Evolutionary conservation across 37 sponge, comb jelly and placozoan species (phyloP).

Genomic region (Ephydatia muelleri): DNA sequence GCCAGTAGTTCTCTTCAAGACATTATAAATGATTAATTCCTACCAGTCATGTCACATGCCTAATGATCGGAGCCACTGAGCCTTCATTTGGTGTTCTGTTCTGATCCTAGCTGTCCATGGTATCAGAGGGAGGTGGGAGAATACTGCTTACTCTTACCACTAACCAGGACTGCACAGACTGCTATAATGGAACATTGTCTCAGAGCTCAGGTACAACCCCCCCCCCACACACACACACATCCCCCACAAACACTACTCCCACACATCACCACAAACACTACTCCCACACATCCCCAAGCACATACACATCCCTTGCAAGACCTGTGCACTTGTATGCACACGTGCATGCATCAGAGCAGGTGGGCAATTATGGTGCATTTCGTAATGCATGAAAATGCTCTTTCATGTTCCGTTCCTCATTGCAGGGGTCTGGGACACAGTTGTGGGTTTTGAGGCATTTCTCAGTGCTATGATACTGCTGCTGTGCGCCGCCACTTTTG

Average conservation of each 20-base stretch:
- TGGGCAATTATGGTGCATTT: background rate
- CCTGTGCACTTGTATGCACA: background rate
- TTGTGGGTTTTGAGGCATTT: background rate
- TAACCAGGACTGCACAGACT: background rate
- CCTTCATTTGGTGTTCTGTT: background rate
- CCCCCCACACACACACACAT: background rate
- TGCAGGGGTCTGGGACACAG: background rate
- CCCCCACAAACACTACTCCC: background rate
- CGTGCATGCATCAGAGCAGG: background rate
- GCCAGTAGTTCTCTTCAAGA: no score
- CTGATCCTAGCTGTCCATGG: background rate
- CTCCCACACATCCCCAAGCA: background rate
- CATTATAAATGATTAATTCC: no score
- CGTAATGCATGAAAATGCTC: background rate
- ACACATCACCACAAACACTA: background rate
- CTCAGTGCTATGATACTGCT: slow-evolving; percentile 26
- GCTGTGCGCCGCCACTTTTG: slow-evolving; percentile 19
- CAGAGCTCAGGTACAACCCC: background rate
- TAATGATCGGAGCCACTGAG: no score
- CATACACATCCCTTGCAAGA: background rate
- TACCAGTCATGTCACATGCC: no score
- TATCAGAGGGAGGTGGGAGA: background rate
- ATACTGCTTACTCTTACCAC: background rate
- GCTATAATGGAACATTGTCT: background rate
- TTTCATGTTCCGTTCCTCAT: background rate